Evolutionary conservation across 1,140 invertebrate genomes (phyloP).

Genomic region (Philaenus spumarius): DNA sequence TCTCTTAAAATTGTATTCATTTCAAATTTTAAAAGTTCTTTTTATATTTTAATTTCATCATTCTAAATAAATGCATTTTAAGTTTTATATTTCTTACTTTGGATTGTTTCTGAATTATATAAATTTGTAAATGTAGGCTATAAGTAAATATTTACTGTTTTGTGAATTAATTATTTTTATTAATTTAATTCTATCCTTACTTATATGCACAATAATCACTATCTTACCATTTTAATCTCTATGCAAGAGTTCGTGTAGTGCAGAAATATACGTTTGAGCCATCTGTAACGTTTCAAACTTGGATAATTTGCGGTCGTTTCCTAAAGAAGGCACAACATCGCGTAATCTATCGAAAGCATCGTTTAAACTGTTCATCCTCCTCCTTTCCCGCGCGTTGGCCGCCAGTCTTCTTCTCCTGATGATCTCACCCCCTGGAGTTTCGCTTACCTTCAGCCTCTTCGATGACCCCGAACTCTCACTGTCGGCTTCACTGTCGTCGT

Average conservation of each 20-base stretch:
- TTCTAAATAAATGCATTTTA: no score
- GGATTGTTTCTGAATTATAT: no score
- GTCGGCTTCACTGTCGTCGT: neutral
- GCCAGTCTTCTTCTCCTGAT: slow-evolving; percentile 57
- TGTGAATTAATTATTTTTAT: no score
- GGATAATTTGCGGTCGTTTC: slow-evolving; percentile 70
- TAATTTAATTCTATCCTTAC: no score
- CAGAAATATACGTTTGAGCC: slow-evolving; percentile 78
- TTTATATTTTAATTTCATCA: no score
- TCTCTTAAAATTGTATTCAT: no score
- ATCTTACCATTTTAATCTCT: slow-evolving; percentile 19
- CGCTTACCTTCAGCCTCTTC: neutral
- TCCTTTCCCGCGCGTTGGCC: slow-evolving; percentile 69
- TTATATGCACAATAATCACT: no score
- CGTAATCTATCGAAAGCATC: slow-evolving; percentile 73
- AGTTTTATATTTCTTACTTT: no score
- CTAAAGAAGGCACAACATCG: slow-evolving; percentile 70
- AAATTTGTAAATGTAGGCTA: no score
- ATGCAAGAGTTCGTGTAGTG: slow-evolving; percentile 56
- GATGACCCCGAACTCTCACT: neutral
- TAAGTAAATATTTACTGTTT: no score
- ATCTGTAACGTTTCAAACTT: slow-evolving; percentile 86
- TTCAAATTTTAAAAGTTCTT: no score
- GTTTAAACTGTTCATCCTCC: slow-evolving; percentile 76
- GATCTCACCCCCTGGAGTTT: slow-evolving; percentile 36